Percentiles rank a stretch among this genome's conserved stretches.
Conservation (phyloP, 2,888 invertebrate genomes). For the Tribolium freemani region DNA sequence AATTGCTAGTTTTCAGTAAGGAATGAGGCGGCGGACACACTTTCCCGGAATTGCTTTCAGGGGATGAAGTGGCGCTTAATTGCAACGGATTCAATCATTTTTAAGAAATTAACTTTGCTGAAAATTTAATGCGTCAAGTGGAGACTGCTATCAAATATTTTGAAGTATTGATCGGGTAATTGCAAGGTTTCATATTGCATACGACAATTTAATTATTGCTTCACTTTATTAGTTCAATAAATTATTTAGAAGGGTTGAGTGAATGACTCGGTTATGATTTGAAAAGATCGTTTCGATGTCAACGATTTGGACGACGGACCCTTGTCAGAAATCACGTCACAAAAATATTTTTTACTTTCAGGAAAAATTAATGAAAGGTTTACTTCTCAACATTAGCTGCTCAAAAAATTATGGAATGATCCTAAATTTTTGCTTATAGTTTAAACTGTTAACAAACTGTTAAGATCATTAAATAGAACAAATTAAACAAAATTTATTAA, state of each 20-base stretch:
- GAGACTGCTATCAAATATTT: too few species aligned
- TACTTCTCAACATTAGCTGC: too few species aligned
- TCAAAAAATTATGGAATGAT: too few species aligned
- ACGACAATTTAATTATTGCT: too few species aligned
- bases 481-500: too few species aligned
- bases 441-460: too few species aligned
- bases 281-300: neutral
- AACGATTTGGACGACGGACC: neutral
- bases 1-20: constrained; percentile 61
- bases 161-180: too few species aligned
- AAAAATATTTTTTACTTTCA: neutral
- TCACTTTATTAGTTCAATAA: neutral
- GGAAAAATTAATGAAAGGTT: neutral
- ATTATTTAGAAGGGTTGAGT: neutral
- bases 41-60: neutral
- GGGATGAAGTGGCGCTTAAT: neutral
- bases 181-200: too few species aligned
- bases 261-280: neutral
- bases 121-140: too few species aligned
- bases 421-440: too few species aligned
- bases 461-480: too few species aligned
- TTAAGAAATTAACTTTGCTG: neutral
- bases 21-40: constrained; percentile 43
- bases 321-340: neutral
- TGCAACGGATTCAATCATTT: neutral